Percentiles rank a stretch among this genome's conserved stretches.
These are phyloP conservation scores for Temnothorax rugatulus DNA, from an alignment of 2,888 invertebrate genomes.

Conservation along the genomic window DNA sequence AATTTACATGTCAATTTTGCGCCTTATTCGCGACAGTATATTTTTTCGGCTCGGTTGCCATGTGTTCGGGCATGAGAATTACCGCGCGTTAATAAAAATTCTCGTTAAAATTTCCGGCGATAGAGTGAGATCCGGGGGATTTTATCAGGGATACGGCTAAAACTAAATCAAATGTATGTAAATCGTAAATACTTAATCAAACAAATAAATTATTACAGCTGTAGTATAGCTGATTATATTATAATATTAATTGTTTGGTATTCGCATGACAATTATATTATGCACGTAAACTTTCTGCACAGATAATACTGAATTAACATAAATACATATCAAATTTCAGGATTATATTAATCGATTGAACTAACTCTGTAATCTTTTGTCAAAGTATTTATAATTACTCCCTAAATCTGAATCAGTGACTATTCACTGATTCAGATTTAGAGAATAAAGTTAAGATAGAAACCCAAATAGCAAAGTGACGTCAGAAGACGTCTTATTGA, in stretches of 20 bases:
- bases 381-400: slow-evolving; percentile 9
- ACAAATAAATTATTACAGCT: slow-evolving; percentile 27
- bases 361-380: neutral
- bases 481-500: too few species aligned
- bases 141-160: neutral
- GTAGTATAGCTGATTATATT: neutral
- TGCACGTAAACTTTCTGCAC: neutral
- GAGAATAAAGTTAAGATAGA: neutral
- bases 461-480: too few species aligned
- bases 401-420: too few species aligned
- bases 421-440: too few species aligned
- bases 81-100: slow-evolving; percentile 49
- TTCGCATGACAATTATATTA: slow-evolving; percentile 3
- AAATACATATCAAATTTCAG: slow-evolving; percentile 16
- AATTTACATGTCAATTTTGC: slow-evolving; percentile 49
- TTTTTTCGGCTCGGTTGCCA: slow-evolving; percentile 32
- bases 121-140: slow-evolving; percentile 19
- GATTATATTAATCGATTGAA: neutral
- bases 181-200: slow-evolving; percentile 40
- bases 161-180: slow-evolving; percentile 28
- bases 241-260: slow-evolving; percentile 19
- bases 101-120: slow-evolving; percentile 38
- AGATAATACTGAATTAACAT: neutral
- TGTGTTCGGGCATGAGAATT: slow-evolving; percentile 34
- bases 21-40: slow-evolving; percentile 34